Evolutionary conservation across 2,888 invertebrate genomes (phyloP).

Genomic region (Heliconius erato): DNA sequence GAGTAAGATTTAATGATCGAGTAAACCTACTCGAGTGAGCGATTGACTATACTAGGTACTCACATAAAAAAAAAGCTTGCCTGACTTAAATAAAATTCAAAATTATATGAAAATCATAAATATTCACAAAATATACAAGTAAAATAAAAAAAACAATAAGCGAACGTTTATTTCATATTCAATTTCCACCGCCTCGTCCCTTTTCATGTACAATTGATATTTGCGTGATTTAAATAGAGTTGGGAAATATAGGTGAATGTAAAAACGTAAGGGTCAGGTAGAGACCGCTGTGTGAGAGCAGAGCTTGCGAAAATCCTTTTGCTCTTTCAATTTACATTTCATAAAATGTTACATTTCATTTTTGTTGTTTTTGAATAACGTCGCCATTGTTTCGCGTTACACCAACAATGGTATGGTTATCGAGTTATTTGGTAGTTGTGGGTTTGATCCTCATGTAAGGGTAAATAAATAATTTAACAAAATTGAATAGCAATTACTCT

Average conservation of each 20-base stretch:
- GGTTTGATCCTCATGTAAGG: not conserved
- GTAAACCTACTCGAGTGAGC: too few species aligned
- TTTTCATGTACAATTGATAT: constrained; percentile 40
- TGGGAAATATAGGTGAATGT: constrained; percentile 25
- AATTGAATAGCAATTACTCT: too few species aligned
- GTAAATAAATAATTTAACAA: too few species aligned
- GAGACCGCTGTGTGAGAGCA: constrained; percentile 20
- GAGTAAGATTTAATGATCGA: too few species aligned
- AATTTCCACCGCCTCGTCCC: constrained; percentile 29
- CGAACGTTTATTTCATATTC: constrained; percentile 14
- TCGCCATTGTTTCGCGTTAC: too few species aligned
- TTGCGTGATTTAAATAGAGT: constrained; percentile 43
- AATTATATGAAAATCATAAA: not conserved
- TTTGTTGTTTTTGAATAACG: not conserved
- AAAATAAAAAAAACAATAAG: constrained; percentile 18
- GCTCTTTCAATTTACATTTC: constrained; percentile 26
- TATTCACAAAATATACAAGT: not conserved
- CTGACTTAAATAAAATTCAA: not conserved
- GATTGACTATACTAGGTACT: too few species aligned
- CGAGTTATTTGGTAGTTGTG: not conserved
- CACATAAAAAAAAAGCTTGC: not conserved
- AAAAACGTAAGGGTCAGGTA: constrained; percentile 36
- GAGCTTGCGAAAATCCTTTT: constrained; percentile 28
- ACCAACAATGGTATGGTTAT: too few species aligned
- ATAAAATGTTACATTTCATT: constrained; percentile 15